phyloP scores from a whole-genome alignment of 2,113 vertebrate species.

The Pitta sordida region DNA sequence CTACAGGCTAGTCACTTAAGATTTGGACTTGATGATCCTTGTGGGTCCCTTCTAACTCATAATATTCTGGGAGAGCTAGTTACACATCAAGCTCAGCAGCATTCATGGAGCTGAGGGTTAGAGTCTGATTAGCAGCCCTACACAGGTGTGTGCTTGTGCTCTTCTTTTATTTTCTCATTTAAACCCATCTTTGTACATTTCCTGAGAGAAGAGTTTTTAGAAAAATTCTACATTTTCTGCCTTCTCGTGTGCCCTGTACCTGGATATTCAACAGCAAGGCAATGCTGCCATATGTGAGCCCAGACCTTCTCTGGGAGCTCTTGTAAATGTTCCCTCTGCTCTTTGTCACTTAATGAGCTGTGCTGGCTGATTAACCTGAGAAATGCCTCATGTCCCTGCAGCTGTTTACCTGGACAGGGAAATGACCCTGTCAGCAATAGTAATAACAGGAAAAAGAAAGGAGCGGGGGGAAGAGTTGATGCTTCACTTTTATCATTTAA shows the following conservation, averaged over 20 bases:
- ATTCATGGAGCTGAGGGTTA: not conserved
- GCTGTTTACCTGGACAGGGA: not conserved
- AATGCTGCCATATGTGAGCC: not conserved
- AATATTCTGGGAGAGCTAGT: too few relatives aligned
- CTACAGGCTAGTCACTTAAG: too few relatives aligned
- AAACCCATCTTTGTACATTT: not conserved
- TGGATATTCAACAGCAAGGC: not conserved
- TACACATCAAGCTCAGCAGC: not conserved
- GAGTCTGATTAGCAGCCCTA: not conserved
- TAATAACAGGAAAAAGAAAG: not conserved
- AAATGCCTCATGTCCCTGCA: not conserved
- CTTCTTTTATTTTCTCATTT: not conserved
- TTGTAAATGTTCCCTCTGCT: not conserved
- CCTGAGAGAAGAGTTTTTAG: not conserved
- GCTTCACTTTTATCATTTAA: not conserved
- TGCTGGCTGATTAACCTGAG: not conserved
- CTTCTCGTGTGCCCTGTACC: not conserved
- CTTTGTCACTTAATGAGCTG: not conserved
- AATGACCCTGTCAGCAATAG: not conserved
- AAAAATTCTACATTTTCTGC: not conserved
- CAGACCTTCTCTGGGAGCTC: not conserved
- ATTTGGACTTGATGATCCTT: too few relatives aligned
- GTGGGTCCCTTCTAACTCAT: too few relatives aligned
- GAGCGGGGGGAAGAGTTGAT: not conserved
- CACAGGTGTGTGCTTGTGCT: not conserved